Evolutionary conservation across 2,888 invertebrate species (phyloP), one percentile per base, ranked within the genome.

Genomic region (Cyclophora albipunctata): DNA sequence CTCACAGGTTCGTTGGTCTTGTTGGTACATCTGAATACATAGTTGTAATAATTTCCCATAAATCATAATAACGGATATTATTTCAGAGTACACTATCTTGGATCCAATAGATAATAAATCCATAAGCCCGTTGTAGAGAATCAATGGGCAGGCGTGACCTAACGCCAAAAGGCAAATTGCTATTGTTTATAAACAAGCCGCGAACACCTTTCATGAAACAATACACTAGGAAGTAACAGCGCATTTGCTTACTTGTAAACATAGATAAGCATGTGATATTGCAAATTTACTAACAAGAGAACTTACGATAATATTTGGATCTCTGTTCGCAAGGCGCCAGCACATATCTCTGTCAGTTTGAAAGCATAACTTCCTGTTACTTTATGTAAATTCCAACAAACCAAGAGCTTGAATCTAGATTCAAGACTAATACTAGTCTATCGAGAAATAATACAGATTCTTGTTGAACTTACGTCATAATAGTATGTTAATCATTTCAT

Each of bases 101-200:
- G 53, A 60, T 59, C 59, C 57, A 66, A 63, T 57, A 62, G 67
- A 67, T 66, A 61, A 66, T 65, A 64, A 63, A 63, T 64, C 54
- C 58, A 63, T 60, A 63, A 64, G 66, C 64, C 65, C 64, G 63
- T 68, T 71, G 67, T 68, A 64, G 63, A 66, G 64, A 72, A 69
- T 69, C 78, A 71, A 75, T 73, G 71, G 71, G 69, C 70, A 67
- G 71, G 74, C 75, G 71, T 73, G 78, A 79, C 75, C 78, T 73
- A 79, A 66, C 78, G 74, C 78, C 72, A 67, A 76, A 75, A 78
- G 79, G 79, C 73, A 77, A 78, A 78, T 79, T 77, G 72, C 78
- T 73, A 79, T 81, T 80, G 80, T 81, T 74, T 78, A 78, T 79
- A 76, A 76, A 74, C 75, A 66, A 75, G 78, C 73, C 69, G 73